Conservation (phyloP, 1,140 invertebrate species). For the Hestina assimilis region DNA sequence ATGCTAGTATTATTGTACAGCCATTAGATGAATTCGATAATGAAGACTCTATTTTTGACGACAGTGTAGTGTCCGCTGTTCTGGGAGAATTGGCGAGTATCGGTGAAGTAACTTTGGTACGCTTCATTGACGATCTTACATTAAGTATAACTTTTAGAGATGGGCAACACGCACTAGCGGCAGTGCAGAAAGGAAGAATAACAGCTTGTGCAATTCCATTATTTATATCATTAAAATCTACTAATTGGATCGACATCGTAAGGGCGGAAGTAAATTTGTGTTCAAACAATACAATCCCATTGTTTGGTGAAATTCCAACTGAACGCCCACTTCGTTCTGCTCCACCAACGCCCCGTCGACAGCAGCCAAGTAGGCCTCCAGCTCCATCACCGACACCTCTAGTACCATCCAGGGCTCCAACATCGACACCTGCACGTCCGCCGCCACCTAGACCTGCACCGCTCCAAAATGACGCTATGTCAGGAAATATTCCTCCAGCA, state of each 20-base stretch:
- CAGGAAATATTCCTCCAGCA: slow-evolving; percentile 47
- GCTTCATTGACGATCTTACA: slow-evolving; percentile 91
- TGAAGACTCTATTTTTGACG: slow-evolving; percentile 80
- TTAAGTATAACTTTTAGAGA: slow-evolving; percentile 95
- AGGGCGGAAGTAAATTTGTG: slow-evolving; percentile 90
- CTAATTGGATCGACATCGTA: slow-evolving; percentile 89
- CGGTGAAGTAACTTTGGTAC: slow-evolving; percentile 92
- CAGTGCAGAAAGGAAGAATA: slow-evolving; percentile 77
- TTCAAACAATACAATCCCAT: slow-evolving; percentile 88
- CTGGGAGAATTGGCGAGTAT: slow-evolving; percentile 86
- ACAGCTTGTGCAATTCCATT: slow-evolving; percentile 84
- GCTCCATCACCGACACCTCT: slow-evolving; percentile 81
- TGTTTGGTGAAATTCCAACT: slow-evolving; percentile 77
- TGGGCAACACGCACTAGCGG: slow-evolving; percentile 89
- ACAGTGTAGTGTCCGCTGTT: slow-evolving; percentile 85
- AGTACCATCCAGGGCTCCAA: slow-evolving; percentile 79
- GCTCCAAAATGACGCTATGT: slow-evolving; percentile 64
- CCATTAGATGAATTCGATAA: slow-evolving; percentile 71
- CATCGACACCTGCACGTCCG: slow-evolving; percentile 66
- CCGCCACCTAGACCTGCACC: slow-evolving; percentile 78
- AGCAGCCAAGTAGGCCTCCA: slow-evolving; percentile 69
- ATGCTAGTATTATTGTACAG: slow-evolving; percentile 94
- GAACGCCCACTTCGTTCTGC: slow-evolving; percentile 65
- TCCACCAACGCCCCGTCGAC: slow-evolving; percentile 73
- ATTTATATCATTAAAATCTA: slow-evolving; percentile 88